Evolutionary conservation across 2,888 invertebrate species (phyloP), one percentile per base, ranked within the genome.

Genomic region (Lasioglossum leucozonium): DNA sequence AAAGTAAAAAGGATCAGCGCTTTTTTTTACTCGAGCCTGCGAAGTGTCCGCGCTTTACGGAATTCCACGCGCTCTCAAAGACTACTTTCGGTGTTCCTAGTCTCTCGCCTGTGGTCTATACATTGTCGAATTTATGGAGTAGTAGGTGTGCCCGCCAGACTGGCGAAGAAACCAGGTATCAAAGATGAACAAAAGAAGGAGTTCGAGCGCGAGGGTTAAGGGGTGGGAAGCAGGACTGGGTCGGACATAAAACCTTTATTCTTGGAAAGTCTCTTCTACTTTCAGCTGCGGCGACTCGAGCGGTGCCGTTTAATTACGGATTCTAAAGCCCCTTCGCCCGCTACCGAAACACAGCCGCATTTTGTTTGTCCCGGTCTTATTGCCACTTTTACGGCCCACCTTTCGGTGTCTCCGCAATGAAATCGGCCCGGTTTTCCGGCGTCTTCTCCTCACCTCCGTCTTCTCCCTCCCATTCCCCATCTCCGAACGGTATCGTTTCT

Each of bases 241-340:
- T 51, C 86, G 82, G 42, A 83, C 84, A 87, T 92, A 92, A 92
- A 92, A 92, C 85, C 89, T 92, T 92, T 90, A 92, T 87, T 84
- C 87, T 85, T 78, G 82, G 82, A 78, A 82, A 91, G 86, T 85
- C 87, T 87, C 81, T 78, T 81, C 81, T 84, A 77, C 86, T 79
- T 80, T 81, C 80, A 82, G 82, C 81, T 65, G 72, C 40, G 87
- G 84, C 82, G 82, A 82, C 86, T 87, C 81, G 77, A 90, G 87
- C 85, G 86, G 87, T 88, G 85, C 79, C 88, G 91, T 92, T 93
- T 93, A 92, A 93, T 93, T 93, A 93, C 92, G 84, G 85, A 91
- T 93, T 92, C 91, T 88, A 89, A 90, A 89, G 87, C 88, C 81
- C 82, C 79, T 84, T 85, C 85, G 79, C 80, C 86, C 83, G 81